phyloP scores from a whole-genome alignment of 2,113 vertebrate genomes.

The Dissostichus mawsoni region DNA sequence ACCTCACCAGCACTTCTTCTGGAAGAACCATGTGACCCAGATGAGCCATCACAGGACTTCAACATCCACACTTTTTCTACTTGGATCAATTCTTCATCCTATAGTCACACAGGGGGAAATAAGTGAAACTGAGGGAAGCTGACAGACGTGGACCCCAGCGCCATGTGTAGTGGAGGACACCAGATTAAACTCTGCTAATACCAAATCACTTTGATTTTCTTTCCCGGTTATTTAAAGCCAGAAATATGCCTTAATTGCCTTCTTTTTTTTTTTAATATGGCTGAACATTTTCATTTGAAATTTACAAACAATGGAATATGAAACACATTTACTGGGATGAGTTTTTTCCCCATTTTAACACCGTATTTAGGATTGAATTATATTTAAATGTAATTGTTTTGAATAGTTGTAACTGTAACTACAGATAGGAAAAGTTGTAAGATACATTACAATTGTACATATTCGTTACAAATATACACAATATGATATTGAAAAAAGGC shows the following conservation, averaged over 20 bases:
- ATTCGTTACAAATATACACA: background rate
- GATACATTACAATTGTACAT: background rate
- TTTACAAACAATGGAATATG: too few relatives aligned
- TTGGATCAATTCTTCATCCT: constrained; percentile 48
- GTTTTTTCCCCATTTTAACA: background rate
- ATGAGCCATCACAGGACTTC: constrained; percentile 62
- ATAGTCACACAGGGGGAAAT: constrained; percentile 40
- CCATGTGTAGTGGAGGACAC: constrained; percentile 14
- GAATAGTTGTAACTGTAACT: background rate
- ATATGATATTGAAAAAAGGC: background rate
- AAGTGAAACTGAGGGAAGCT: constrained; percentile 51
- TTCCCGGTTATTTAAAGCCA: background rate
- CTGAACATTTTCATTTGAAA: background rate
- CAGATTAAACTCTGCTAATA: background rate
- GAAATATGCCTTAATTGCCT: background rate
- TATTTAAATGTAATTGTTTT: background rate
- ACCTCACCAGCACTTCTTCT: constrained; percentile 65
- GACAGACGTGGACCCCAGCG: constrained; percentile 37
- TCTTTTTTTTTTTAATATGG: too few relatives aligned
- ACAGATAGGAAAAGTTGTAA: background rate
- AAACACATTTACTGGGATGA: too few relatives aligned
- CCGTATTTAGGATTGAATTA: background rate
- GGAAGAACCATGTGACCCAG: constrained; percentile 71
- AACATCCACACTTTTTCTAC: constrained; percentile 24
- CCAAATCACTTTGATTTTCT: background rate